Evolutionary conservation across 2,888 invertebrate genomes (phyloP), one percentile per base, ranked within the genome.

Genomic region (Scaptodrosophila latifasciaeformis): DNA sequence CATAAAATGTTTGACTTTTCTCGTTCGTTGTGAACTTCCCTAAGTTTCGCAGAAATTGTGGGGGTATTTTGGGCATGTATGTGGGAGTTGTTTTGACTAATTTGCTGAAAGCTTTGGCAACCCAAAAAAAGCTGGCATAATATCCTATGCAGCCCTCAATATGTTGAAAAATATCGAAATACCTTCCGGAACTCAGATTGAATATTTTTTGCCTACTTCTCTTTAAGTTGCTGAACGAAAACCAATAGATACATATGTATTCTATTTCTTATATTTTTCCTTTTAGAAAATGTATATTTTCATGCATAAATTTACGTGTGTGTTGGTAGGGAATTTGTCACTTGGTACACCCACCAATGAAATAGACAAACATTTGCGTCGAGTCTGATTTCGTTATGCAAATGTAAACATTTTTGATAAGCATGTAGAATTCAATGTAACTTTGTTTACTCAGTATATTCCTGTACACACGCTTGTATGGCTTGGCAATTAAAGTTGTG

Each of bases 1-100:
- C 74, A 74, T 74, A 72, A 79, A 76, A 65, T 61, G 76, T 62
- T 53, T 63, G 76, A n/a, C n/a, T n/a, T n/a, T n/a, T n/a, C n/a
- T n/a, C n/a, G n/a, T n/a, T n/a, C n/a, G n/a, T n/a, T n/a, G n/a
- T n/a, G n/a, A n/a, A n/a, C n/a, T n/a, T n/a, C n/a, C n/a, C n/a
- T n/a, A n/a, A n/a, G n/a, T n/a, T n/a, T n/a, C n/a, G n/a, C n/a
- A n/a, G n/a, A n/a, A n/a, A 2, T 17, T 49, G 43, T 45, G 39
- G 13, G 47, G 35, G 40, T 54, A 10, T 27, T 18, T n/a, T 31
- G 31, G 5, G 34, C n/a, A n/a, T n/a, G 34, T 34, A 6, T n/a
- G 6, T 34, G 12, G 5, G 34, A 31, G 31, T 31, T 34, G 34
- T 34, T 12, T 34, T 48, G 54, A 69, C 59, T 72, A 78, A 72